Percentiles rank a stretch among this genome's conserved stretches.
These are phyloP conservation scores for Diarsia rubi DNA, from an alignment of 2,888 invertebrate genomes.

Conservation along the genomic window DNA sequence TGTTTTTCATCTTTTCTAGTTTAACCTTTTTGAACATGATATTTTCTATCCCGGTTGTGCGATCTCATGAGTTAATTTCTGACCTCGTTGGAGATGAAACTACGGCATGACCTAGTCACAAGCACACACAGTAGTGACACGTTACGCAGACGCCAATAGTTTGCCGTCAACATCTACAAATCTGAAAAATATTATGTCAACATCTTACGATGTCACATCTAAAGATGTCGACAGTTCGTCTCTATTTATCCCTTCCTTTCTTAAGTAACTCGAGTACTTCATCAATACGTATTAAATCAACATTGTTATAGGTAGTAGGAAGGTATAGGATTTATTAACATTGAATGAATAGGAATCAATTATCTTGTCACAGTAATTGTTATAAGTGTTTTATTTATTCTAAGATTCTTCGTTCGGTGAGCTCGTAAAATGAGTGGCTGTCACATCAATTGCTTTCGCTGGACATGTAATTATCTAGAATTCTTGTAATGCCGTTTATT, in stretches of 20 bases:
- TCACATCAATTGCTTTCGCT: constrained; percentile 50
- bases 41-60: not conserved
- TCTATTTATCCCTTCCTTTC: constrained; percentile 32
- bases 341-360: constrained; percentile 53
- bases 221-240: not conserved
- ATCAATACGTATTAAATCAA: constrained; percentile 13
- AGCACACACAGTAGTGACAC: not conserved
- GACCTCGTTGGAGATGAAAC: not conserved
- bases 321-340: constrained; percentile 42
- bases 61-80: not conserved
- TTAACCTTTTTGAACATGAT: not conserved
- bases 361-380: constrained; percentile 42
- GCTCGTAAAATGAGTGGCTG: constrained; percentile 30
- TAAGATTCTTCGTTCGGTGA: constrained; percentile 28
- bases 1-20: not conserved
- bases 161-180: not conserved
- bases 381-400: constrained; percentile 42
- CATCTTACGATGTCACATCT: no score
- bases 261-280: constrained; percentile 20
- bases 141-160: not conserved
- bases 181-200: no score
- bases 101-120: not conserved
- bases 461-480: constrained; percentile 1
- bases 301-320: constrained; percentile 19
- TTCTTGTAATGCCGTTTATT: not conserved